These are phyloP conservation scores for Danio kyathit DNA, from an alignment of 2,797 vertebrate species.

Conservation along the genomic window DNA sequence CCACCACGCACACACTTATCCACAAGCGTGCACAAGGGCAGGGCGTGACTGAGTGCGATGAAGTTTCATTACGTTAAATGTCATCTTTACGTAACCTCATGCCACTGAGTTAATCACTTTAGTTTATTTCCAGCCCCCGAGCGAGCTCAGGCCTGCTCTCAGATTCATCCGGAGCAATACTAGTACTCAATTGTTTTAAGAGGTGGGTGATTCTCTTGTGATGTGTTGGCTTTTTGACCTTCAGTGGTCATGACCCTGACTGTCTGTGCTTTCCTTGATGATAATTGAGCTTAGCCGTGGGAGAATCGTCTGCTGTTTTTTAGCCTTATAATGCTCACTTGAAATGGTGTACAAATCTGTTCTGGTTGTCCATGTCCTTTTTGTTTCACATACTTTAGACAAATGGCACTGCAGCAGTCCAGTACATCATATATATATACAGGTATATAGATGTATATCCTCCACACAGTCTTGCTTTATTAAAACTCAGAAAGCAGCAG, in stretches of 20 bases:
- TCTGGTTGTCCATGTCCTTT: background rate
- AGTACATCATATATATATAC: background rate
- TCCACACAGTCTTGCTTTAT: background rate
- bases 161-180: constrained; percentile 10
- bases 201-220: constrained; percentile 29
- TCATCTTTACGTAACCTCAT: constrained; percentile 38
- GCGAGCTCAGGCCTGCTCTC: background rate
- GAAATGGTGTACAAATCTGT: background rate
- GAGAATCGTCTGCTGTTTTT: background rate
- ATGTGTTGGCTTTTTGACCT: constrained; percentile 33
- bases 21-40: background rate
- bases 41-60: constrained; percentile 28
- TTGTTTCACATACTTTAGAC: background rate
- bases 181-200: constrained; percentile 13
- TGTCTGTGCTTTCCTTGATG: constrained; percentile 33
- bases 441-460: too few relatives aligned
- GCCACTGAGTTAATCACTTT: constrained; percentile 40
- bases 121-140: constrained; percentile 37
- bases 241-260: background rate
- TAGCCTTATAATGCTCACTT: background rate
- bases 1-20: constrained; percentile 4
- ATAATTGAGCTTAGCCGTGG: constrained; percentile 31
- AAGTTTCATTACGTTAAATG: constrained; percentile 53
- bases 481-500: background rate
- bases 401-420: background rate